Base-by-base conservation (phyloP, 2,113 vertebrate genomes). In the Amphiprion percula region DNA sequence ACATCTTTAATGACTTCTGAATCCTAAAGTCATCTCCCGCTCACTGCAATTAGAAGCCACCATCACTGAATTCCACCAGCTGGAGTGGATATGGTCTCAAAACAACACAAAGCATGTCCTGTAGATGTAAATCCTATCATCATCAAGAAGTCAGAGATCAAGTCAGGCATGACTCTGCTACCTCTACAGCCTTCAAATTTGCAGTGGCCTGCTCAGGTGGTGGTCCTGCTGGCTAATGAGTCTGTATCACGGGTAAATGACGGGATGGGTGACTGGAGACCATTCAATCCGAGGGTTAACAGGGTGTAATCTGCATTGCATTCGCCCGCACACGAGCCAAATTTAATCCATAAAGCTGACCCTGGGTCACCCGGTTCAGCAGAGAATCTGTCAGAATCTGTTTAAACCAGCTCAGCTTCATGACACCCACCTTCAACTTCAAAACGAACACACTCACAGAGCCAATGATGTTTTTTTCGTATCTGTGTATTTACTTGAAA, bases 231-330 rank as follows among this genome's bases (percentile, higher is more conserved):
- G 47, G 39, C 46, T 66, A 77, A 82, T 69, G 68, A 74, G 30
- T 41, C 52, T 23, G 1, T 30, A 73, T 59, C 54, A 47, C 70
- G 47, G 24, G 49, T 67, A 63, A 71, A 84, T 52, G 72, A 72
- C 59, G 23, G 67, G 59, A 1, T 54, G 21, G 50, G 41, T 79
- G 77, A 79, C 39, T 72, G 62, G 49, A 58, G 54, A 64, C 14
- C 53, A 56, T 62, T 67, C 74, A 80, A 21, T 61, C 65, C 74
- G 26, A 74, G 73, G 60, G 60, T 70, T 74, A 87, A 85, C 55
- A 61, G 15, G 16, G 14, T 46, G 79, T 80, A 74, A 85, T 77
- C 68, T 80, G 37, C 56, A 65, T 58, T 46, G 46, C 69, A 71
- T 0, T 46, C 24, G 19, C 24, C 24, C 28, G 55, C 60, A 44